Evolutionary conservation across 2,888 invertebrate species (phyloP), one percentile per base, ranked within the genome.

Genomic region (Macaria notata): DNA sequence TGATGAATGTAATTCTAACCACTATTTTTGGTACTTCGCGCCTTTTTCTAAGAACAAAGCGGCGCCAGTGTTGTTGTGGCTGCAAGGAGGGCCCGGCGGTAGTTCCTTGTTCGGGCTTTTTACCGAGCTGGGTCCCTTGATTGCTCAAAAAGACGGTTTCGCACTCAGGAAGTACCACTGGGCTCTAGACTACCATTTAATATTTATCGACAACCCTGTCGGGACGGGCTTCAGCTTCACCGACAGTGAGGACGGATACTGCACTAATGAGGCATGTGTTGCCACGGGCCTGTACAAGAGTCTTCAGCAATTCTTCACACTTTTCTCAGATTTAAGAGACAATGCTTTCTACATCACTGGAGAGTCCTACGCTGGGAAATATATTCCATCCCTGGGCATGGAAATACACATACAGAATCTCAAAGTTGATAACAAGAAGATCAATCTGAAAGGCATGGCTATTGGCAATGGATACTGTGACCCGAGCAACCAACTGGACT

Each of bases 21-120:
- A 93, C 60, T 94, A 93, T 76, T 94, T 94, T 79, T 94, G 94
- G 94, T 94, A 93, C 70, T 94, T 94, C 69, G 93, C 93, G 9
- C 85, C 94, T 0, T 82, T 88, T 69, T 81, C 77, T 4, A 80
- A 82, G 44, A 72, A 77, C 9, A 66, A 75, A 36, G 72, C 76
- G 3, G 92, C 92, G 0, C 93, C 93, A 0, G 78, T 93, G 0
- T 53, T 93, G 0, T 71, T 93, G 2, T 93, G 93, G 93, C 80
- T 93, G 0, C 93, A 93, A 79, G 93, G 93, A 0, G 93, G 93
- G 0, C 93, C 93, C 0, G 93, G 93, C 0, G 91, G 84, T 0
- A 92, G 92, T 47, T 92, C 93, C 0, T 70, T 93, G 31, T 93
- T 86, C 63, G 93, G 93, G 0, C 72, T 93, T 29, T 93, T 93